These are phyloP conservation scores for Bombus picipes DNA, from an alignment of 1,140 invertebrate species.

Conservation along the genomic window DNA sequence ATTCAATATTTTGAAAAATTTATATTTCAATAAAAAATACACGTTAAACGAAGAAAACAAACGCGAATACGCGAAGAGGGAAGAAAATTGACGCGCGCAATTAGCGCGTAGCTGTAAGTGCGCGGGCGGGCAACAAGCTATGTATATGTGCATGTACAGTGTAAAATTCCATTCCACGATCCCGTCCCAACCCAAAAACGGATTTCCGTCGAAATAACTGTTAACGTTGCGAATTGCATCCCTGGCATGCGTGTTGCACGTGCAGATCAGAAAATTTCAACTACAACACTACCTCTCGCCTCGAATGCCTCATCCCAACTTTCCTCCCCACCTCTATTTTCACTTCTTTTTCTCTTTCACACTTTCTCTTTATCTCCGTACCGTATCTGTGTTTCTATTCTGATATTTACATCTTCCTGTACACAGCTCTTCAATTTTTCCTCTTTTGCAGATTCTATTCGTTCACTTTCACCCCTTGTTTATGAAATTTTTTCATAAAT, in stretches of 20 bases:
- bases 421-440: background rate
- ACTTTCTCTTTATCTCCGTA: background rate
- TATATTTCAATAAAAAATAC: too few relatives aligned
- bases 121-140: background rate
- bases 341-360: background rate
- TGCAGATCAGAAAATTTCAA: conserved; percentile 57
- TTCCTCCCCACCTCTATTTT: background rate
- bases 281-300: conserved; percentile 19
- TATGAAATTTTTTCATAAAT: too few relatives aligned
- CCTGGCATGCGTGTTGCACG: conserved; percentile 45
- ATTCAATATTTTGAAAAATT: background rate
- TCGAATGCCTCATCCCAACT: conserved; percentile 10
- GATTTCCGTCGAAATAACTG: conserved; percentile 63
- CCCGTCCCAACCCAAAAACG: conserved; percentile 50
- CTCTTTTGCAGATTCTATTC: too few relatives aligned
- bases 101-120: background rate
- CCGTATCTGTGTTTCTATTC: too few relatives aligned
- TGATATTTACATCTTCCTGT: background rate
- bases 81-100: conserved; percentile 9
- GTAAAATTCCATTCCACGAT: conserved; percentile 64
- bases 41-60: background rate
- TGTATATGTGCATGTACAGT: background rate
- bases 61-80: background rate
- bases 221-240: conserved; percentile 62
- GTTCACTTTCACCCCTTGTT: too few relatives aligned